Base-by-base conservation (phyloP, 2,113 vertebrate genomes). In the Pseudolaguvia tuberculata region DNA sequence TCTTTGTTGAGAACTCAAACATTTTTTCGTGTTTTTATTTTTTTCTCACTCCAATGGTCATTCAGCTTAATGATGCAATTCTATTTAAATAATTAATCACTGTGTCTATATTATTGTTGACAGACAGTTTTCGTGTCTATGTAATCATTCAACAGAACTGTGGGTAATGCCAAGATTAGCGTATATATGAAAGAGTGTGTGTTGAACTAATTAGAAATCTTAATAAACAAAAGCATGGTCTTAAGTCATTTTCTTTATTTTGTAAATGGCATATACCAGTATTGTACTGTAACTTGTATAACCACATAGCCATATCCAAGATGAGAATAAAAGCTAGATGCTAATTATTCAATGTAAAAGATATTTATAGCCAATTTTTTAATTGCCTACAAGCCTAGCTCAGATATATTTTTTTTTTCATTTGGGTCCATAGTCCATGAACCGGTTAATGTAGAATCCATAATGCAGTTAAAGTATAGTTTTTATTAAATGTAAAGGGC, bases 31-130 rank as follows among this genome's bases (percentile, higher is more conserved):
- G n/a, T n/a, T n/a, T n/a, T n/a, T n/a, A n/a, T 20, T 23, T 50
- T 61, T 23, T 50, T 29, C 18, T 50, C 8, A 72, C 7, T 1
- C 42, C 5, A n/a, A 15, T 31, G 8, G 2, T 21, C 4, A 17
- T 15, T 35, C 15, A 21, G 0, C 2, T 50, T 35, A n/a, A 31
- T 35, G 27, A 25, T 72, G 25, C 52, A 70, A 57, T 20, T 42
- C 31, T 72, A 35, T 27, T 72, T 4, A 42, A 51, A 62, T 5
- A 35, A 35, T 62, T 39, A 52, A 21, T 39, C 58, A 73, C 59
- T 65, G 50, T 73, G 45, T 73, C 39, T 42, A n/a, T 66, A 66
- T 66, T 66, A 66, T 50, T 63, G 9, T 39, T 65, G 31, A 14
- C 23, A n/a, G 50, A 53, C 29, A 65, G 31, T 50, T 74, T 6